Conservation (phyloP, 2,797 vertebrate genomes). For the Syngnathus rostellatus region DNA sequence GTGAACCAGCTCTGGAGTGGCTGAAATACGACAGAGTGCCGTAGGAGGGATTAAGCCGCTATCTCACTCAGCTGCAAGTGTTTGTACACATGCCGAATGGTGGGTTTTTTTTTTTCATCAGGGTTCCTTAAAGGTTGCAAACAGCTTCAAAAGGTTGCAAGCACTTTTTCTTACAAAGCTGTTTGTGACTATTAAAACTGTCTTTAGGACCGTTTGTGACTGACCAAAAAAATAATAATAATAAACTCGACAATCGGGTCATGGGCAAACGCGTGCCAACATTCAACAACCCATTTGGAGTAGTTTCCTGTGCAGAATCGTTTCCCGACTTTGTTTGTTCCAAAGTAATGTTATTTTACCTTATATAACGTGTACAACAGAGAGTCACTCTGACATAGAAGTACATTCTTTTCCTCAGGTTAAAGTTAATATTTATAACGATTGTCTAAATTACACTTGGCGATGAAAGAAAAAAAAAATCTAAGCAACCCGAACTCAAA, state of each 20-base stretch:
- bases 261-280: too few species aligned
- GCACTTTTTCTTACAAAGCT: too few species aligned
- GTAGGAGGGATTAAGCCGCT: constrained; percentile 15
- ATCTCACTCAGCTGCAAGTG: too few species aligned
- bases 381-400: neutral
- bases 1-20: constrained; percentile 32
- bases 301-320: neutral
- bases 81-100: too few species aligned
- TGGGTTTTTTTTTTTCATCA: too few species aligned
- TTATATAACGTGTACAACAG: neutral
- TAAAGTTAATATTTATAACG: neutral
- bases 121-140: too few species aligned
- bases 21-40: constrained; percentile 24
- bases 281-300: neutral
- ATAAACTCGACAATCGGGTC: too few species aligned
- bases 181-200: too few species aligned
- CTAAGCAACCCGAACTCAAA: neutral
- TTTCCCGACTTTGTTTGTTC: neutral
- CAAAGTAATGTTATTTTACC: neutral
- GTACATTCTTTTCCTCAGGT: neutral
- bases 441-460: neutral
- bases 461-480: neutral
- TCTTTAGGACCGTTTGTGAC: too few species aligned
- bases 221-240: too few species aligned
- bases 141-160: too few species aligned